Percentiles rank a stretch among this genome's conserved stretches.
Conservation (phyloP, 2,113 vertebrate genomes). For the Neolamprologus sp. region DNA sequence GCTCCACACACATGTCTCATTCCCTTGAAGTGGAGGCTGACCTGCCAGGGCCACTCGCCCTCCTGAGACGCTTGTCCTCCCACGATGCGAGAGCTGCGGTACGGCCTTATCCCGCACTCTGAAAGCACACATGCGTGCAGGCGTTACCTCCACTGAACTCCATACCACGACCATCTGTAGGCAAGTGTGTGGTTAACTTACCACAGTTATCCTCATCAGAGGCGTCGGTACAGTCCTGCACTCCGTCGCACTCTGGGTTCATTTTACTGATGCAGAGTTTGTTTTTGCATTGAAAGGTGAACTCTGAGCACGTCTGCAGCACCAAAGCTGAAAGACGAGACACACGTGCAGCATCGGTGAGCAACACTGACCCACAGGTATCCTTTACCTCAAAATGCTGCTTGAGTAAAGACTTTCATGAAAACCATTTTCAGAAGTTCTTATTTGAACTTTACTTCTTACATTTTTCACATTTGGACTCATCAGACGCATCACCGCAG, state of each 20-base stretch:
- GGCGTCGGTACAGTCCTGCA: constrained; percentile 78
- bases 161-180: background rate
- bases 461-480: constrained; percentile 75
- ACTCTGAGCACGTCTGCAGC: constrained; percentile 67
- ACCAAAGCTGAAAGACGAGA: background rate
- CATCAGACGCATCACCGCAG: constrained; percentile 82
- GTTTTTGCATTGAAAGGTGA: constrained; percentile 76
- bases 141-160: background rate
- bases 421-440: background rate
- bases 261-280: constrained; percentile 79
- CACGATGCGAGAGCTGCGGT: constrained; percentile 55
- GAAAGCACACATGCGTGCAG: background rate
- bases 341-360: background rate
- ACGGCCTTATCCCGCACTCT: constrained; percentile 60
- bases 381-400: background rate
- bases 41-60: constrained; percentile 75
- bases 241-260: constrained; percentile 84
- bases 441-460: background rate
- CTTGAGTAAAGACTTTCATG: too few species aligned
- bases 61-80: constrained; percentile 43
- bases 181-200: background rate
- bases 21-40: constrained; percentile 59
- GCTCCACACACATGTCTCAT: constrained; percentile 59
- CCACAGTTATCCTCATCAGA: constrained; percentile 84
- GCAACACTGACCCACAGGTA: background rate